Base-by-base conservation (phyloP, 2,113 vertebrate genomes). In the Speoplatyrhinus poulsoni region DNA sequence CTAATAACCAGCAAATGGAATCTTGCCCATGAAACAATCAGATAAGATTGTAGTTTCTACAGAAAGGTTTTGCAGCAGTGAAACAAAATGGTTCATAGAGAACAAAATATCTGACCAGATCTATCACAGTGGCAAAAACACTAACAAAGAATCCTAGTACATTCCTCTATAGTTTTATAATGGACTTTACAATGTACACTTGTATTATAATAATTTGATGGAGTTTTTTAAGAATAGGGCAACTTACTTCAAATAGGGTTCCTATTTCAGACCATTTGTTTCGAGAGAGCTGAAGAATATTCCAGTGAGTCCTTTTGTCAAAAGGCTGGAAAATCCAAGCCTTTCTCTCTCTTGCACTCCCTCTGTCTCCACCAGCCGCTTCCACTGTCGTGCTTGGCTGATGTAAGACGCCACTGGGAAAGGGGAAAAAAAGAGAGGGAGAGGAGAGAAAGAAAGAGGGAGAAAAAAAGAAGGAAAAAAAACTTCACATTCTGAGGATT, bases 321-420 rank as follows among this genome's bases (percentile, higher is more conserved):
- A 58, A 64, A 64, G 15, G 64, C 73, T 52, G 74, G 66, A 82
- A 69, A 70, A 75, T 74, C 75, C 60, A 53, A 79, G 64, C 65
- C 62, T 67, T 68, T 82, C 67, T 81, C 65, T 74, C 65, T 76
- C 77, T 66, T 59, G 69, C 60, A 36, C 73, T 81, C 64, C 8
- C 71, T 70, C 79, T 79, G 70, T 55, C 70, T 70, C 82, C 59
- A 60, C 76, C 76, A 65, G 79, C 33, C 46, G 67, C 78, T 80
- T 84, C 69, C 82, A 76, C 56, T 76, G 65, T 69, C 80, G 82
- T 82, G 69, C 62, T 83, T 89, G 92, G 95, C 96, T 98, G 96
- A 96, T 96, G 96, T 95, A 97, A 97, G 95, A 95, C 92, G 93
- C 90, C 90, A 91, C 88, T 91, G 91, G 90, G 91, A 90, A 89